phyloP scores from a whole-genome alignment of 2,113 vertebrate genomes.

The Istiophorus platypterus region DNA sequence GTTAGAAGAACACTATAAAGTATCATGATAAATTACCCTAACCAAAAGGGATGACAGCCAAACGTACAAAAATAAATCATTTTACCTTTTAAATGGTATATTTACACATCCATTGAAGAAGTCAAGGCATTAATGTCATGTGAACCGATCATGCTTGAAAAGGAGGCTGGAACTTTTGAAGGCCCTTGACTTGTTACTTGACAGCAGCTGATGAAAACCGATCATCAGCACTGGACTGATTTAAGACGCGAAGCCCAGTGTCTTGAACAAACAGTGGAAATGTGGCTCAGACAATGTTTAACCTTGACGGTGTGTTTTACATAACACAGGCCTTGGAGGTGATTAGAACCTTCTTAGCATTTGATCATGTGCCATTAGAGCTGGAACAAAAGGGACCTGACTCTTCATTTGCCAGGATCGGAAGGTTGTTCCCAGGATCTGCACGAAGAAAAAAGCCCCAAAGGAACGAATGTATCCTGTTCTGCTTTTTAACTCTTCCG shows the following conservation, averaged over 20 bases:
- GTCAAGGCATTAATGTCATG: not conserved
- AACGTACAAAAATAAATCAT: not conserved
- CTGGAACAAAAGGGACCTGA: constrained; percentile 36
- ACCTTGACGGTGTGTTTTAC: constrained; percentile 50
- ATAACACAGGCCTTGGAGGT: constrained; percentile 48
- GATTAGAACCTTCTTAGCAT: constrained; percentile 57
- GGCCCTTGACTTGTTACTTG: not conserved
- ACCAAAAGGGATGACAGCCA: not conserved
- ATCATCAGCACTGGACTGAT: not conserved
- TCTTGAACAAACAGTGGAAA: constrained; percentile 1
- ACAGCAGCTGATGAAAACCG: not conserved
- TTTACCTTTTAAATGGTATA: not conserved
- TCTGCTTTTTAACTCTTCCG: not conserved
- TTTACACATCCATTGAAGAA: not conserved
- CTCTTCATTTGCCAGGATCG: constrained; percentile 15
- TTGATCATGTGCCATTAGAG: constrained; percentile 63
- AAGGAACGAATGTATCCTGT: constrained; percentile 11
- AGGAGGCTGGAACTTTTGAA: not conserved
- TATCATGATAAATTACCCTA: not conserved
- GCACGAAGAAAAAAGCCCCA: not conserved
- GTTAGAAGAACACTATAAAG: no score
- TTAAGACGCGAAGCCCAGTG: not conserved
- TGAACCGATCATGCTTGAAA: not conserved
- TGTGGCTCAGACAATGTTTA: constrained; percentile 49
- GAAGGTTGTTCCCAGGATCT: constrained; percentile 3